Evolutionary conservation across 1,140 invertebrate genomes (phyloP).

Genomic region (Paracyclopina nana): DNA sequence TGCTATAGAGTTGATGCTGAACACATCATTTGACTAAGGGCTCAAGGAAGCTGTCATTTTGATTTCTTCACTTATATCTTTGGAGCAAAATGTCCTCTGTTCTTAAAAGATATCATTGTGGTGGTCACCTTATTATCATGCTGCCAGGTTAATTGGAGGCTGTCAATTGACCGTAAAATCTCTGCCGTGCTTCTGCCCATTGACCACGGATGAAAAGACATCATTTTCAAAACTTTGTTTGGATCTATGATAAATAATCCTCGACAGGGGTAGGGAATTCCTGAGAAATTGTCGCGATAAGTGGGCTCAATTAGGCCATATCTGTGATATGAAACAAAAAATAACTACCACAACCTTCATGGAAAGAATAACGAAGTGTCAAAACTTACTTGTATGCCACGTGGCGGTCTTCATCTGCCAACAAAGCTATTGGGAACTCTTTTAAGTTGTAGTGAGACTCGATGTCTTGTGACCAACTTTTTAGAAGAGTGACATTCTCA

Average conservation of each 20-base stretch:
- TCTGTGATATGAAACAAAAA: not conserved
- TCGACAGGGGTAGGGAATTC: not conserved
- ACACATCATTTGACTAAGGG: not conserved
- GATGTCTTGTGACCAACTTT: not conserved
- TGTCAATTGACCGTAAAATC: not conserved
- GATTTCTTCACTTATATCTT: no score
- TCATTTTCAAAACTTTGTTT: not conserved
- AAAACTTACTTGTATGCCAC: not conserved
- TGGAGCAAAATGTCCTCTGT: no score
- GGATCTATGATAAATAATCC: not conserved
- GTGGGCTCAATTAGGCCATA: not conserved
- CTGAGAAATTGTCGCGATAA: not conserved
- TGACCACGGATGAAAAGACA: slow-evolving; percentile 1
- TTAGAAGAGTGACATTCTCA: not conserved
- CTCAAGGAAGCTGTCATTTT: no score
- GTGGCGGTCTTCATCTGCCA: not conserved
- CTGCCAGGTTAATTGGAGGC: not conserved
- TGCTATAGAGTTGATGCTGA: not conserved
- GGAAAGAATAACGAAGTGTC: not conserved
- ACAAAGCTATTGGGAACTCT: not conserved
- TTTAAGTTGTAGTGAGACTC: not conserved
- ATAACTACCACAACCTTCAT: not conserved
- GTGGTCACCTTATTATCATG: not conserved
- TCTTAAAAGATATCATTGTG: no score
- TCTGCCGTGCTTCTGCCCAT: not conserved